Percentiles rank a stretch among this genome's conserved stretches.
Conservation (phyloP, 2,113 vertebrate species). For the Willisornis vidua region DNA sequence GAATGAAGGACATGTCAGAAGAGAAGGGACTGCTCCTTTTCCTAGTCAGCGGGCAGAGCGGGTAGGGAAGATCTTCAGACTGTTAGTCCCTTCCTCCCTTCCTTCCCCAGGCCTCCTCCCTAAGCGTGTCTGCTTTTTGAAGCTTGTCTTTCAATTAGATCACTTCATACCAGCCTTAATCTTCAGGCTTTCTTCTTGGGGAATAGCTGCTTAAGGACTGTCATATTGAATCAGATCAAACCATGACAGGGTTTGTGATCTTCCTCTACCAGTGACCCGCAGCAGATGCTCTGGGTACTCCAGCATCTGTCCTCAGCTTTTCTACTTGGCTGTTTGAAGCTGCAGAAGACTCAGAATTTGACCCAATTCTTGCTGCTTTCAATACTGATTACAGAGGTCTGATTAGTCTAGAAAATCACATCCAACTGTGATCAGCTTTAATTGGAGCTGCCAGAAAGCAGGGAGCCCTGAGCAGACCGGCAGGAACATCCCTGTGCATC, state of each 20-base stretch:
- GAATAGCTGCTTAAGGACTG: conserved; percentile 29
- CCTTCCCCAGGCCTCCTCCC: background rate
- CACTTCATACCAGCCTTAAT: conserved; percentile 53
- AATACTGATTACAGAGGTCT: background rate
- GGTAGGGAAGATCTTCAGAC: background rate
- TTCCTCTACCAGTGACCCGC: background rate
- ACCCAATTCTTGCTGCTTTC: background rate
- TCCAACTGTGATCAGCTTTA: background rate
- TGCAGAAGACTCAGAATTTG: background rate
- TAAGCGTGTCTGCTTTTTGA: background rate
- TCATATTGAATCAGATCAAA: conserved; percentile 32
- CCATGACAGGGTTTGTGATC: background rate
- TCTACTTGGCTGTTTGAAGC: background rate
- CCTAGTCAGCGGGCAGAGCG: background rate
- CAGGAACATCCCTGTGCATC: background rate
- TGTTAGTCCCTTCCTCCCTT: background rate
- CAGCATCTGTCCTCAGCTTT: conserved; percentile 14
- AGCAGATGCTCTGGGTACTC: conserved; percentile 4
- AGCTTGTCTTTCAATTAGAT: conserved; percentile 33
- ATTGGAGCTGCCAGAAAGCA: background rate
- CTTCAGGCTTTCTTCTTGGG: conserved; percentile 26
- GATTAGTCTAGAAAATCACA: background rate
- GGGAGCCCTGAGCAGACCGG: accelerated
- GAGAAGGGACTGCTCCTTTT: background rate
- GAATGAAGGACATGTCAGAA: background rate